Conservation (phyloP, 2,797 vertebrate genomes). For the Smutsia temminckii region DNA sequence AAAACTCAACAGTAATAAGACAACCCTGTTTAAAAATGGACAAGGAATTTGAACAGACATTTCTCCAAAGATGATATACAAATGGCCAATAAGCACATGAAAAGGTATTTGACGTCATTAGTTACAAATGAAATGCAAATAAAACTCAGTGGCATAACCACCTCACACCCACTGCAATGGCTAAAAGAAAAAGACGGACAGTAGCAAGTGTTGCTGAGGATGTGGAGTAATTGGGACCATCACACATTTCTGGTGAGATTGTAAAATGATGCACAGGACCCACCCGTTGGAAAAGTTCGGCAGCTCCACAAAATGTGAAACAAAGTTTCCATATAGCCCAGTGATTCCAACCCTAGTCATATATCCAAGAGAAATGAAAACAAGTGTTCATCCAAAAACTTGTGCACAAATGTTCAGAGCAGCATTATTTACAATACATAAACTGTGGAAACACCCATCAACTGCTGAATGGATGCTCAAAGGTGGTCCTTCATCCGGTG, state of each 20-base stretch:
- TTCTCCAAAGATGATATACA: not conserved
- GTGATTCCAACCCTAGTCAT: not conserved
- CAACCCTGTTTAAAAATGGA: not conserved
- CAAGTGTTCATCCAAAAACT: not conserved
- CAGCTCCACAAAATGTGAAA: too few relatives aligned
- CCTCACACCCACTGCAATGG: too few relatives aligned
- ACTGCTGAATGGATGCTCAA: not conserved
- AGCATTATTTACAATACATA: not conserved
- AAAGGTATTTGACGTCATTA: not conserved
- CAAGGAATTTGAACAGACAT: not conserved
- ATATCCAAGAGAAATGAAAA: not conserved
- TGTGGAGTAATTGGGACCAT: too few relatives aligned
- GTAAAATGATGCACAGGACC: not conserved
- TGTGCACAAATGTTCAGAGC: not conserved
- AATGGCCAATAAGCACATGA: not conserved
- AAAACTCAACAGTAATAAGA: not conserved
- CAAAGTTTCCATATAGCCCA: too few relatives aligned
- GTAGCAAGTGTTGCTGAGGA: fast-evolving
- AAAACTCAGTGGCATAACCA: fast-evolving
- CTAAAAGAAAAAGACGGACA: not conserved
- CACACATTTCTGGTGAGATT: fast-evolving
- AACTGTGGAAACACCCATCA: not conserved
- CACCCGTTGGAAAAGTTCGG: not conserved
- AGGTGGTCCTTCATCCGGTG: fast-evolving
- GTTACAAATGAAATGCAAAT: not conserved